phyloP scores from a whole-genome alignment of 2,888 invertebrate species.

The Lottia gigantea region DNA sequence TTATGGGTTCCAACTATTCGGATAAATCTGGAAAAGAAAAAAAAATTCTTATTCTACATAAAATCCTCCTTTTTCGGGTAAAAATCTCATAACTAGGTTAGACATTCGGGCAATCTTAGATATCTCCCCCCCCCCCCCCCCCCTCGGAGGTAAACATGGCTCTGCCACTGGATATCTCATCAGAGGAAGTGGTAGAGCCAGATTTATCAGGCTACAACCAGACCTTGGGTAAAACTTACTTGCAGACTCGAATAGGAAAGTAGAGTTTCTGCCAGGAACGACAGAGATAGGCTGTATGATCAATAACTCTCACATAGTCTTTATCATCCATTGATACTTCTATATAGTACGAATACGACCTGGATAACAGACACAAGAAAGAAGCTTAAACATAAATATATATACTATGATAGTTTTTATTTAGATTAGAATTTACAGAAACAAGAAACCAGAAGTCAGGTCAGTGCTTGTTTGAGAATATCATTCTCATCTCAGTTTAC shows the following conservation, averaged over 20 bases:
- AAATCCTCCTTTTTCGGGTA: no score
- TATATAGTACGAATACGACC: conserved; percentile 91
- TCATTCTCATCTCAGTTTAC: background rate
- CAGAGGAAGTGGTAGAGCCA: no score
- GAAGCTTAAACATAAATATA: no score
- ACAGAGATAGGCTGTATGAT: conserved; percentile 91
- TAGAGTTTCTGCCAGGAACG: conserved; percentile 96
- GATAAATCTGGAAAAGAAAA: conserved; percentile 72
- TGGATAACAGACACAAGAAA: conserved; percentile 73
- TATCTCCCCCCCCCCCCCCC: no score
- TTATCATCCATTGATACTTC: conserved; percentile 96
- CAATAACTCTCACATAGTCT: conserved; percentile 93
- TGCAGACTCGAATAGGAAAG: conserved; percentile 89
- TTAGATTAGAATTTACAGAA: background rate
- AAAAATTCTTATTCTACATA: no score
- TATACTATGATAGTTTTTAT: no score
- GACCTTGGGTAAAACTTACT: conserved; percentile 70
- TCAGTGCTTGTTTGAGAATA: background rate
- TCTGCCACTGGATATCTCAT: no score
- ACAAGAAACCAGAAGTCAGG: background rate
- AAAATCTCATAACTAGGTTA: no score
- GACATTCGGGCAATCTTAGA: no score
- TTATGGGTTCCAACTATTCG: conserved; percentile 86
- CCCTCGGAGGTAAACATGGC: no score
- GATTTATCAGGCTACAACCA: no score